These are phyloP conservation scores for Sula dactylatra DNA, from an alignment of 2,113 vertebrate genomes.

Conservation along the genomic window DNA sequence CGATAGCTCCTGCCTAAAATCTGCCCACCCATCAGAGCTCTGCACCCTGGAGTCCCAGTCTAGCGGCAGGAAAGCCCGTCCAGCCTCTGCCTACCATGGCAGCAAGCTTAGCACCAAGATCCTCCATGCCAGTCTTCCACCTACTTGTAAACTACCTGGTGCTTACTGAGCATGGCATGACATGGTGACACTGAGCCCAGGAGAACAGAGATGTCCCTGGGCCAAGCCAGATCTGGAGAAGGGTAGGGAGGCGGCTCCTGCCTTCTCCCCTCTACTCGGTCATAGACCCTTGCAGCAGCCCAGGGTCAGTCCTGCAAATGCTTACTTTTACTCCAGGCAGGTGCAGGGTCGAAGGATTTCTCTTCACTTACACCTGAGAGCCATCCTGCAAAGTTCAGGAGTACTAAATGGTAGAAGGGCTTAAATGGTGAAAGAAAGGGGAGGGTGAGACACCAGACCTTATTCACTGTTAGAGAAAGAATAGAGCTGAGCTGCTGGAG, in stretches of 20 bases:
- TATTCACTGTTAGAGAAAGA: not conserved
- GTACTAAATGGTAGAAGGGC: not conserved
- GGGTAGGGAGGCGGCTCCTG: not conserved
- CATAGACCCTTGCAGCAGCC: not conserved
- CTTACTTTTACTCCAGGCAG: not conserved
- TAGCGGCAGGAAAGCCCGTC: not conserved
- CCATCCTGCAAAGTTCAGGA: not conserved
- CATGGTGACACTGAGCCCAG: not conserved
- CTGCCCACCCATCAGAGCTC: not conserved
- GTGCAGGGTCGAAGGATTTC: not conserved
- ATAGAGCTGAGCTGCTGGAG: not conserved
- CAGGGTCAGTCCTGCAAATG: not conserved
- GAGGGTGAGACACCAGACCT: not conserved
- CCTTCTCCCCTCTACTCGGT: not conserved
- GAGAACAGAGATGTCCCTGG: not conserved
- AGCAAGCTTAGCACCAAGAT: not conserved
- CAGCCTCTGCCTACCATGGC: not conserved
- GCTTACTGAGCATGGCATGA: not conserved
- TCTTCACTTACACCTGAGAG: not conserved
- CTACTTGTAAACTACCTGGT: not conserved
- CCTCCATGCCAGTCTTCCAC: not conserved
- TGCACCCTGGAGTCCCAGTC: accelerated
- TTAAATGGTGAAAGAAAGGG: not conserved
- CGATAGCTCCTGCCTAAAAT: accelerated
- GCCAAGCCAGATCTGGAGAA: not conserved